Evolutionary conservation across 1,140 invertebrate genomes (phyloP).

Genomic region (Neuroterus valhalla): DNA sequence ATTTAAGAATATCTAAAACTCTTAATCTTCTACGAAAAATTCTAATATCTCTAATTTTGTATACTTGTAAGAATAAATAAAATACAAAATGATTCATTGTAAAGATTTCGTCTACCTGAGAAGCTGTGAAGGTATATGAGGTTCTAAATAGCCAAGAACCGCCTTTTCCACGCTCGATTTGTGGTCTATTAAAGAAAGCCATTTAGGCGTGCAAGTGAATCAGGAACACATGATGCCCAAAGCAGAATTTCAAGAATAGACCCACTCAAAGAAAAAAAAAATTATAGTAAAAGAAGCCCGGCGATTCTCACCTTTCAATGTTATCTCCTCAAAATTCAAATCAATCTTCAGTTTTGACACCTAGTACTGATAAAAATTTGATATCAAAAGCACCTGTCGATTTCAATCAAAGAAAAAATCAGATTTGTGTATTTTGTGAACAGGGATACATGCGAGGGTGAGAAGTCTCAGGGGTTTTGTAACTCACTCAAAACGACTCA

Average conservation of each 20-base stretch:
- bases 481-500: not conserved
- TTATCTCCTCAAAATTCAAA: not conserved
- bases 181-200: conserved; percentile 14
- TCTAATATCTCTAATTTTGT: no score
- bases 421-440: conserved; percentile 26
- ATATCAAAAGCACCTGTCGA: conserved; percentile 1
- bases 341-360: not conserved
- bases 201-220: not conserved
- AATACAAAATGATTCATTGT: no score
- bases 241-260: conserved; percentile 29
- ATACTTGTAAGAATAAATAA: no score
- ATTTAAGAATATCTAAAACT: no score
- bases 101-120: no score
- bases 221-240: conserved; percentile 31
- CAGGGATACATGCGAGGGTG: conserved; percentile 8
- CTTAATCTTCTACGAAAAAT: no score
- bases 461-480: not conserved
- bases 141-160: not conserved
- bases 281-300: not conserved
- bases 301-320: not conserved
- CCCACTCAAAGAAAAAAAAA: not conserved
- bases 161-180: not conserved
- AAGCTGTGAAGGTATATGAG: no score
- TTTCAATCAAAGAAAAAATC: conserved; percentile 28
- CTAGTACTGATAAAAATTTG: not conserved